These are phyloP conservation scores for silkworm (Bombyx mori) DNA, from an alignment of 1,140 invertebrate genomes.

Conservation along the genomic window ASM3026992v2 NC_085107.1:6378001-6378500, in stretches of 20 bases:
- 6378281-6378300: slow-evolving; percentile 77
- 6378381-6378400: slow-evolving; percentile 91
- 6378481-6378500: slow-evolving; percentile 36
- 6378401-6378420: slow-evolving; percentile 85
- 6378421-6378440: slow-evolving; percentile 34
- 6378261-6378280: slow-evolving; percentile 13
- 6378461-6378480: slow-evolving; percentile 46
- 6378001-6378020: slow-evolving; percentile 16
- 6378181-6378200: slow-evolving; percentile 50
- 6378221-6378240: slow-evolving; percentile 19
- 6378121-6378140: slow-evolving; percentile 54
- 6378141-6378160: slow-evolving; percentile 44
- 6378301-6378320: slow-evolving; percentile 79
- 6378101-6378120: slow-evolving; percentile 19
- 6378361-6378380: slow-evolving; percentile 74
- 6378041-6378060: slow-evolving; percentile 16
- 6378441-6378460: slow-evolving; percentile 53
- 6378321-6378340: slow-evolving; percentile 70
- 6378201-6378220: slow-evolving; percentile 33
- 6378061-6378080: slow-evolving; percentile 20
- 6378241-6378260: slow-evolving; percentile 8
- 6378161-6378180: slow-evolving; percentile 54
- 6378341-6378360: slow-evolving; percentile 31
- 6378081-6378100: slow-evolving; percentile 17
- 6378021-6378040: slow-evolving; percentile 5